Percentiles rank a stretch among this genome's conserved stretches.
Conservation (phyloP, 2,888 invertebrate species). For the Electrophaes corylata region DNA sequence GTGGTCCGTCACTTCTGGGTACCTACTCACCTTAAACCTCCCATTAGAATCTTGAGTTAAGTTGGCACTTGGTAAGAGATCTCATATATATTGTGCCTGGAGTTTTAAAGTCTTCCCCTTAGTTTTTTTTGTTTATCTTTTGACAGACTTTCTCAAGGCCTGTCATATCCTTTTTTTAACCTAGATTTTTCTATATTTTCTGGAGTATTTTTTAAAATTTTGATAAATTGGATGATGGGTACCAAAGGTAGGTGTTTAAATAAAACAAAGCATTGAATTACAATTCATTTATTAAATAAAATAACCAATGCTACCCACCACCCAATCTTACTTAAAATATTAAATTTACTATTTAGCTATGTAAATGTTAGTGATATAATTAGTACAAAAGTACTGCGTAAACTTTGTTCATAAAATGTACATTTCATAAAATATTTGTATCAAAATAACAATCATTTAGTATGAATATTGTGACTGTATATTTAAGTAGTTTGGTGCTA, state of each 20-base stretch:
- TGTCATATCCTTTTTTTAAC: too few species aligned
- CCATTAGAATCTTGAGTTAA: too few species aligned
- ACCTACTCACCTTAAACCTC: too few species aligned
- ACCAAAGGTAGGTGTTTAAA: slow-evolving; percentile 60
- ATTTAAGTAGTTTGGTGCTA: neutral
- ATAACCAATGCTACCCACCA: slow-evolving; percentile 72
- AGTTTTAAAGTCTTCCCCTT: too few species aligned
- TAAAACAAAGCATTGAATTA: slow-evolving; percentile 55
- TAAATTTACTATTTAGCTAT: neutral
- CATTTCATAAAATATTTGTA: neutral
- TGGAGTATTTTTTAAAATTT: neutral
- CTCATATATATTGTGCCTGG: too few species aligned
- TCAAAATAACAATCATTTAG: neutral
- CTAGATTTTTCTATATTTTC: too few species aligned
- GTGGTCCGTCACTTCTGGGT: too few species aligned
- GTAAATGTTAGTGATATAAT: neutral
- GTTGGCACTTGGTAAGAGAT: too few species aligned
- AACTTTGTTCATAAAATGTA: slow-evolving; percentile 6
- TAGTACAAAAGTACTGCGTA: slow-evolving; percentile 20
- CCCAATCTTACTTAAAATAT: slow-evolving; percentile 58
- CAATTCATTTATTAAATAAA: slow-evolving; percentile 57
- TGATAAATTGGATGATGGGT: slow-evolving; percentile 65
- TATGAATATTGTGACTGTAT: too few species aligned
- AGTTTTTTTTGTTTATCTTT: too few species aligned
- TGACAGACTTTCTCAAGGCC: too few species aligned